Evolutionary conservation across 2,797 vertebrate genomes (phyloP), one percentile per base, ranked within the genome.

Genomic region (Potorous gilbertii): DNA sequence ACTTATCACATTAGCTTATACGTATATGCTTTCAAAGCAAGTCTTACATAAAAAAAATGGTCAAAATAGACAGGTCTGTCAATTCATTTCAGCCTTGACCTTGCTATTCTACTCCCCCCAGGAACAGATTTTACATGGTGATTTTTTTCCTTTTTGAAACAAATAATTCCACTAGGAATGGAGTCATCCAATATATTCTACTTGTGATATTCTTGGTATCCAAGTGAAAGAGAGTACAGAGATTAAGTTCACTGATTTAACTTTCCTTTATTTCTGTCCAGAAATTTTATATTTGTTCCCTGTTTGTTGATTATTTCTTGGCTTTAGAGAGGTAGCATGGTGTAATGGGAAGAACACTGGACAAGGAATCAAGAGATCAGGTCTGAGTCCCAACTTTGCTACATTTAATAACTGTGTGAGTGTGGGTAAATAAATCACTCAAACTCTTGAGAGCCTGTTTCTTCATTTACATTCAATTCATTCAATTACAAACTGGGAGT

Each of bases 191-290:
- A 9, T 0, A 6, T 1, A 0, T 10, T 56, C 50, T 81, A 5
- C 5, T 16, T 13, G 50, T 3, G 52, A 40, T 0, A 24, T 34
- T 0, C 0, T 14, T 4, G 91, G 92, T 9, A 1, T n/a, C 13
- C 9, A 0, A 54, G 66, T 74, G 1, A 4, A 8, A 50, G 56
- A 1, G 1, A 54, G 66, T 57, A 0, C 5, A 13, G 29, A 56
- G 87, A 28, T 1, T 0, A 14, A 11, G 59, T 0, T 0, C 0
- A 0, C 31, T 0, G 18, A 74, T 2, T 28, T 3, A 4, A 8
- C 10, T 18, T 14, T 16, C 59, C 21, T 90, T 59, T 2, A 0
- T 24, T 0, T 24, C 40, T 16, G 29, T 10, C 57, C 57, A 56
- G 29, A 66, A 31, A 31, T 54, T 74, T 55, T 54, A 27, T 54